Base-by-base conservation (phyloP, 2,888 invertebrate genomes). In the Notodonta dromedarius region DNA sequence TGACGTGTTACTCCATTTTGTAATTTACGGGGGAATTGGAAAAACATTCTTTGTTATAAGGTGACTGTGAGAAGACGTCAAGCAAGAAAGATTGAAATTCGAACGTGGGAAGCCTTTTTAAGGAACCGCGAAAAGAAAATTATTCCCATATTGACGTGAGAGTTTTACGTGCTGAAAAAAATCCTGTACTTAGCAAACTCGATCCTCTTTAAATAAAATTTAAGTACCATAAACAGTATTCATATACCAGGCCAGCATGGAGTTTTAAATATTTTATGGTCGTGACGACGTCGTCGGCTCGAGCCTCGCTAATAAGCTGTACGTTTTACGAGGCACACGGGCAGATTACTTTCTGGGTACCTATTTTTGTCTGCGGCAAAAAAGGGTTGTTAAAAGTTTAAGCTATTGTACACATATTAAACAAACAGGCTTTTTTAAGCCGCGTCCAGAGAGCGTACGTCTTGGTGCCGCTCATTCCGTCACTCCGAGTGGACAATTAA, bases 21-120 rank as follows among this genome's bases (percentile, higher is more conserved):
- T 57, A 60, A 71, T 66, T 61, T 59, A 58, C 44, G 58, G 55
- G 60, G 35, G 71, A 67, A 62, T 62, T 57, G 58, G 52, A 50
- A 66, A 65, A 12, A 63, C 48, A 57, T 66, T n/a, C n/a, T 55
- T 74, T 56, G 35, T 14, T 32, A 32, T 32, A 53, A 53, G 52
- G 11, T 11, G 12, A 12, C 32, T 48, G 48, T 0, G 14, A 48
- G 16, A 46, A n/a, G 13, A 16, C 50, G 12, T 50, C 14, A 13
- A 48, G n/a, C 50, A 16, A 9, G 6, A 4, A 8, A 16, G 50
- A 50, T 9, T 46, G 44, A 46, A 46, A 46, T 5, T 46, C 5
- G n/a, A 46, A 13, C n/a, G 44, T 24, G 24, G 24, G 24, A 46
- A 3, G 42, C 42, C 8, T 11, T 42, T 42, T 35, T 35, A 35